Conservation (phyloP, 2,888 invertebrate genomes). For the Tachina grossa region DNA sequence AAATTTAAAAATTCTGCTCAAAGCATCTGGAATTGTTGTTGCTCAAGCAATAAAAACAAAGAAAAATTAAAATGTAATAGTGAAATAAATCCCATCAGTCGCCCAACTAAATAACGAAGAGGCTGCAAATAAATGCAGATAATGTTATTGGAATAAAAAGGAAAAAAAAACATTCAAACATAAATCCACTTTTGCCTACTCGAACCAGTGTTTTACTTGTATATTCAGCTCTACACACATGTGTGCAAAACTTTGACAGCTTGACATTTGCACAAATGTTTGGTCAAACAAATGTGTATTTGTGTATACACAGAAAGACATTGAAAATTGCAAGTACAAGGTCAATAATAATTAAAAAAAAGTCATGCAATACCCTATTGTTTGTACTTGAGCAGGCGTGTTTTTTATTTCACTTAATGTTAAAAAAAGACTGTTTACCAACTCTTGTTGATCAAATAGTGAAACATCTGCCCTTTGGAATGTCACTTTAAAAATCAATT, state of each 20-base stretch:
- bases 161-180: slow-evolving; percentile 10
- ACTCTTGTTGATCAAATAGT: not conserved
- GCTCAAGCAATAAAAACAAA: not conserved
- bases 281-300: not conserved
- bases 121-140: slow-evolving; percentile 29
- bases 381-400: not conserved
- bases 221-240: slow-evolving; percentile 13
- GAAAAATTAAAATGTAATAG: not conserved
- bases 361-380: not conserved
- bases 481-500: not conserved
- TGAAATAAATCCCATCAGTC: not conserved
- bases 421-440: not conserved
- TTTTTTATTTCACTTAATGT: slow-evolving; percentile 8
- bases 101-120: slow-evolving; percentile 32
- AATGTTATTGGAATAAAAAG: not conserved
- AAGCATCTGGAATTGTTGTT: slow-evolving; percentile 26
- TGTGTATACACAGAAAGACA: not conserved
- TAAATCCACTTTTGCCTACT: slow-evolving; percentile 37
- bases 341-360: slow-evolving; percentile 43
- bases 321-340: slow-evolving; percentile 48
- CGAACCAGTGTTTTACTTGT: not conserved
- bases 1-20: slow-evolving; percentile 8
- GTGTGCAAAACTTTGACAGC: slow-evolving; percentile 35
- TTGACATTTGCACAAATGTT: slow-evolving; percentile 51
- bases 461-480: slow-evolving; percentile 32